These are phyloP conservation scores for Drosophila kambysellisi DNA, from an alignment of 2,888 invertebrate genomes.

Conservation along the genomic window DNA sequence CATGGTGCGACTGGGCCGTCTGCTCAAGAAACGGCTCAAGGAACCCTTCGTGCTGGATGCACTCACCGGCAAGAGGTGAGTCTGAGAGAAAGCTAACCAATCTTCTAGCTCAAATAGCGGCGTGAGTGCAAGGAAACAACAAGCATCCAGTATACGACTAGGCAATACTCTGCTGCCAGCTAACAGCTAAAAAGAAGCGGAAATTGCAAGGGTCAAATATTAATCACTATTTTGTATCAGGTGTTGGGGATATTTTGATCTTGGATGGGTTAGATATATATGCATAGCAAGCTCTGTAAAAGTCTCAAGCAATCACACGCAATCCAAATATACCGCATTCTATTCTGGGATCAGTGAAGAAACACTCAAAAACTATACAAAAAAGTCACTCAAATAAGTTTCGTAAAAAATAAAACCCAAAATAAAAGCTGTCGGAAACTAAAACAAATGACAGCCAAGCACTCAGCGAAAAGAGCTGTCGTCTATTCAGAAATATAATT, in stretches of 20 bases:
- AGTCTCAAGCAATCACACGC: neutral
- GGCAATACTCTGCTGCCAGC: neutral
- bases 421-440: slow-evolving; percentile 43
- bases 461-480: slow-evolving; percentile 38
- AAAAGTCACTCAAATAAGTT: slow-evolving; percentile 27
- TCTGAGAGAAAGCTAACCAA: slow-evolving; percentile 7
- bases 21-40: slow-evolving; percentile 88
- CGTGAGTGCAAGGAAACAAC: slow-evolving; percentile 18
- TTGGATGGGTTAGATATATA: neutral
- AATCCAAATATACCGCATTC: neutral
- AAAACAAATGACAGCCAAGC: slow-evolving; percentile 36
- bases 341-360: neutral
- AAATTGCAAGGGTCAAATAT: neutral
- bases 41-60: slow-evolving; percentile 87
- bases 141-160: neutral
- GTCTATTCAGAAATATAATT: slow-evolving; percentile 15
- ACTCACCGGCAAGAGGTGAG: slow-evolving; percentile 82
- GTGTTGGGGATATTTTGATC: neutral
- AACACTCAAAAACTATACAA: slow-evolving; percentile 14
- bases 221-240: neutral
- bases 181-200: neutral
- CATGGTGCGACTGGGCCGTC: slow-evolving; percentile 89
- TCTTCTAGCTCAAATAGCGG: slow-evolving; percentile 1
- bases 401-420: slow-evolving; percentile 38
- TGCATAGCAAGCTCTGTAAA: neutral